Percentiles rank a stretch among this genome's conserved stretches.
Evolutionary conservation across 1,140 invertebrate species (phyloP).

Genomic region (Campoletis sonorensis): DNA sequence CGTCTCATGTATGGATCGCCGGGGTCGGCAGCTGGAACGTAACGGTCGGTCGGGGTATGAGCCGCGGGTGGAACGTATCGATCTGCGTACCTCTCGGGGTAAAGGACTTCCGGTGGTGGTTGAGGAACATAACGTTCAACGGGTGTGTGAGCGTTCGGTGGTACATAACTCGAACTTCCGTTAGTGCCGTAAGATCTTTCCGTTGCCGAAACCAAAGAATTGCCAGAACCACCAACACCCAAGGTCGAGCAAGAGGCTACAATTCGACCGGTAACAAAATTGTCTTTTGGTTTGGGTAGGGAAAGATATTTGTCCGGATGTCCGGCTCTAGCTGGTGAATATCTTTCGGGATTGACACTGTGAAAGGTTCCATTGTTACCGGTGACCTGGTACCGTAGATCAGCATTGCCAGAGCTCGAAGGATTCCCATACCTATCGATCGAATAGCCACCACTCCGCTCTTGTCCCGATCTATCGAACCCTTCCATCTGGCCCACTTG

Average conservation of each 20-base stretch:
- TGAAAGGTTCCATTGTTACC: slow-evolving; percentile 58
- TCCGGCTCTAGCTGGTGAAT: slow-evolving; percentile 65
- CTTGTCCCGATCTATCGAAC: slow-evolving; percentile 29
- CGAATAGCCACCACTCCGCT: not conserved
- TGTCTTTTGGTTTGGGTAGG: slow-evolving; percentile 75
- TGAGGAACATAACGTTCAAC: slow-evolving; percentile 82
- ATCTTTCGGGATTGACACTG: slow-evolving; percentile 61
- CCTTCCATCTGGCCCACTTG: slow-evolving; percentile 23
- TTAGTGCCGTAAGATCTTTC: slow-evolving; percentile 62
- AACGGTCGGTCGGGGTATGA: slow-evolving; percentile 74
- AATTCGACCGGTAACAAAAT: slow-evolving; percentile 68
- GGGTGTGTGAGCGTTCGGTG: slow-evolving; percentile 82
- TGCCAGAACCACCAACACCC: slow-evolving; percentile 41
- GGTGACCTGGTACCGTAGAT: not conserved
- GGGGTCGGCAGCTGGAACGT: slow-evolving; percentile 73
- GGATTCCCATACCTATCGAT: slow-evolving; percentile 37
- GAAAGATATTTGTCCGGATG: slow-evolving; percentile 73
- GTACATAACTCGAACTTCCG: slow-evolving; percentile 76
- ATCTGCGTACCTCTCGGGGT: slow-evolving; percentile 74
- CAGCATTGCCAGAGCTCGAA: not conserved
- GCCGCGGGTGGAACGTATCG: slow-evolving; percentile 76
- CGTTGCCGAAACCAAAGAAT: slow-evolving; percentile 51
- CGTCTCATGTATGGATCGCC: slow-evolving; percentile 80
- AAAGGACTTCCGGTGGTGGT: slow-evolving; percentile 77
- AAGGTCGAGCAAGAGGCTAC: slow-evolving; percentile 70